A percentile compares a stretch with the other conserved stretches of the same genome.
Evolutionary conservation across 2,888 invertebrate genomes (phyloP).

Genomic region (Hybos culiciformis): DNA sequence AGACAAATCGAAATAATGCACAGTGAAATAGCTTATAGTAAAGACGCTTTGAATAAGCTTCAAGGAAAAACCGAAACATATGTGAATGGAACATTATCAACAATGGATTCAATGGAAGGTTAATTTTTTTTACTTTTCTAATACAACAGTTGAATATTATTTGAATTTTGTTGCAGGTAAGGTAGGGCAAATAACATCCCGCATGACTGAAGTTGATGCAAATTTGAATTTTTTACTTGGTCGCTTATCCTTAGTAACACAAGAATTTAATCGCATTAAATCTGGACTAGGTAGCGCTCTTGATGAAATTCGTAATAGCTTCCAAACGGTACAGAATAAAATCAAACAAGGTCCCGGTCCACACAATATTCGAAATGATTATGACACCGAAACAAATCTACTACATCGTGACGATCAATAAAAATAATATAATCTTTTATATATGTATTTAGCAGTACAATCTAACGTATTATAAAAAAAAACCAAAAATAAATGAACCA

Average conservation of each 20-base stretch:
- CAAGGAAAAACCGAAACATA: constrained; percentile 61
- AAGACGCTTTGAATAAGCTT: constrained; percentile 58
- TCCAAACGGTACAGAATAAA: constrained; percentile 46
- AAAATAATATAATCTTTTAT: too few relatives aligned
- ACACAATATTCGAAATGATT: constrained; percentile 39
- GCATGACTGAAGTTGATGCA: constrained; percentile 64
- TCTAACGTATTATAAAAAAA: too few relatives aligned
- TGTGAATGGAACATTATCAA: constrained; percentile 61
- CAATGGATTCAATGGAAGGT: constrained; percentile 67
- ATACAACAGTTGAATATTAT: too few relatives aligned
- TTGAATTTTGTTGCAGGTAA: too few relatives aligned
- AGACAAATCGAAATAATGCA: constrained; percentile 81
- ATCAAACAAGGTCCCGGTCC: constrained; percentile 45
- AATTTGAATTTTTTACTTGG: constrained; percentile 74
- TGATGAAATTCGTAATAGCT: constrained; percentile 53
- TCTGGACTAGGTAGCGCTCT: constrained; percentile 57
- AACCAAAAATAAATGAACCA: too few relatives aligned
- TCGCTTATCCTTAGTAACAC: constrained; percentile 62
- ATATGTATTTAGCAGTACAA: too few relatives aligned
- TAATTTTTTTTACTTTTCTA: too few relatives aligned
- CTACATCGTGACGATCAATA: constrained; percentile 12
- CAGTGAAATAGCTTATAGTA: constrained; percentile 64
- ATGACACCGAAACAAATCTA: constrained; percentile 29
- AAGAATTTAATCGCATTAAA: constrained; percentile 74
- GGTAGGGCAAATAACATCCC: constrained; percentile 60